Evolutionary conservation across 2,888 invertebrate species (phyloP), one percentile per base, ranked within the genome.

Genomic region (Anarsia innoxiella): DNA sequence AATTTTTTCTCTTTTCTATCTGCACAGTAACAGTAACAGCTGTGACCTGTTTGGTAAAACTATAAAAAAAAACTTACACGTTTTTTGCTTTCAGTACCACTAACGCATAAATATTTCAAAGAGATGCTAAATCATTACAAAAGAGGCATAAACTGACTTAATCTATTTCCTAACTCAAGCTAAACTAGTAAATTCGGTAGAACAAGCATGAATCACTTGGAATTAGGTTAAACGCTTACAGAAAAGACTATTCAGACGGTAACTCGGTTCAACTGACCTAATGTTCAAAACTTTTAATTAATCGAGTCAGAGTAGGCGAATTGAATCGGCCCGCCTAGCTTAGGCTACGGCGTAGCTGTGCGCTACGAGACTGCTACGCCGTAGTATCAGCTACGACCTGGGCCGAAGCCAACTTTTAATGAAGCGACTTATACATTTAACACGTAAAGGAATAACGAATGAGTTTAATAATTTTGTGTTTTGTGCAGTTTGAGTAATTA

Each of bases 361-460:
- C n/a, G n/a, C n/a, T n/a, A n/a, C n/a, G n/a, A n/a, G n/a, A n/a
- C n/a, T n/a, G n/a, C n/a, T n/a, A n/a, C n/a, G n/a, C n/a, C n/a
- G n/a, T n/a, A n/a, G n/a, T n/a, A n/a, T n/a, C 19, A 19, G 19
- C 19, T 19, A 19, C n/a, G 5, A 9, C 8, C 50, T 73, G 74
- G 72, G 56, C 44, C 31, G 25, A 26, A 38, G 63, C 74, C 74
- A 74, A 71, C 55, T 71, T 71, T 71, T 68, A 74, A 73, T 71
- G 71, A 73, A 62, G 60, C 59, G 45, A 61, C 61, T 62, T 59
- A 63, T 67, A 67, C 63, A 71, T 67, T 68, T 63, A 63, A 66
- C 64, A 63, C 63, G 62, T 67, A 66, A 68, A 63, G 53, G 61
- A 70, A 71, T 75, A 73, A 69, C 65, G 68, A 67, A 69, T 62